Percentiles rank a stretch among this genome's conserved stretches.
These are phyloP conservation scores for Galerucella nymphaeae DNA, from an alignment of 2,888 invertebrate genomes.

Conservation along the genomic window DNA sequence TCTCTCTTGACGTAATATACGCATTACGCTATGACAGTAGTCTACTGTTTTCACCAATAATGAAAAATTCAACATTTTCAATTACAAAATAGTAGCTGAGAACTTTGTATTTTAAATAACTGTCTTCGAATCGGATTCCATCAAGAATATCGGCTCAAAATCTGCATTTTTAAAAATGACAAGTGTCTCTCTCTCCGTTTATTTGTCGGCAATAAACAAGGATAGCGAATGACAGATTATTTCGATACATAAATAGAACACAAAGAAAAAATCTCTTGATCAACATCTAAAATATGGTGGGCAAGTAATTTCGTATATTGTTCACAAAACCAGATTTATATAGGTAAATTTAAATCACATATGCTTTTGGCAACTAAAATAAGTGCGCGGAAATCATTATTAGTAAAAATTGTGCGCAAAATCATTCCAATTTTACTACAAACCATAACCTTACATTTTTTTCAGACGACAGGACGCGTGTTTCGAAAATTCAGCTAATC, in stretches of 20 bases:
- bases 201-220: not conserved
- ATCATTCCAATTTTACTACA: conserved; percentile 3
- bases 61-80: too few species aligned
- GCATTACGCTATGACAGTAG: too few species aligned
- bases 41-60: too few species aligned
- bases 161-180: too few species aligned
- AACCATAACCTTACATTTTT: conserved; percentile 50
- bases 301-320: not conserved
- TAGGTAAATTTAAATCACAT: conserved; percentile 1
- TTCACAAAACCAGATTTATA: not conserved
- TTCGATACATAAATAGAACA: not conserved
- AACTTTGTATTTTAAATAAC: too few species aligned
- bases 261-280: conserved; percentile 7
- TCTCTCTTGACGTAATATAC: too few species aligned
- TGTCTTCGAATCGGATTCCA: too few species aligned
- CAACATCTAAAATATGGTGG: conserved; percentile 1
- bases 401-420: conserved; percentile 20
- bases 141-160: too few species aligned
- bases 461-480: conserved; percentile 51
- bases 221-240: not conserved
- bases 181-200: not conserved
- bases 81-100: too few species aligned
- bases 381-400: conserved; percentile 12
- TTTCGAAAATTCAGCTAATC: conserved; percentile 47
- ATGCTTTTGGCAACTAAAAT: conserved; percentile 17